These are phyloP conservation scores for Eutrigla gurnardus DNA, from an alignment of 2,797 vertebrate genomes.

Conservation along the genomic window DNA sequence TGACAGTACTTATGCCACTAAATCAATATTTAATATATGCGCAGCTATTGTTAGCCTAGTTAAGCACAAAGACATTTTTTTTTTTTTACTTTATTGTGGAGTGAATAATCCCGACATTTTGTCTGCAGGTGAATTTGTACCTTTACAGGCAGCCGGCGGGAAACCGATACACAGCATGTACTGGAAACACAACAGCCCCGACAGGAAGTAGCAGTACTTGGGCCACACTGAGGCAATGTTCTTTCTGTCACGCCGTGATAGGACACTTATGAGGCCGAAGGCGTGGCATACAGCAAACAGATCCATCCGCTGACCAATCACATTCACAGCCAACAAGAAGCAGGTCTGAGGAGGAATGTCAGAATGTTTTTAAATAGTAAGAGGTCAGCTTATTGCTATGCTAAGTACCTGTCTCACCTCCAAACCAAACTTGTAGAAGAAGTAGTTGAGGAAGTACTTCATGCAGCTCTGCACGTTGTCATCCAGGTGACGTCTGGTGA, in stretches of 20 bases:
- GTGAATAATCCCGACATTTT: neutral
- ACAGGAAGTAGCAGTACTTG: slow-evolving; percentile 94
- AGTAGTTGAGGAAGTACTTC: slow-evolving; percentile 96
- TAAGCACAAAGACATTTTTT: neutral
- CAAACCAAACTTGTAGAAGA: slow-evolving; percentile 97
- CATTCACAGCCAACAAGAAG: slow-evolving; percentile 93
- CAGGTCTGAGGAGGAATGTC: slow-evolving; percentile 84
- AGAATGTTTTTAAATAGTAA: neutral
- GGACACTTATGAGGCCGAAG: slow-evolving; percentile 88
- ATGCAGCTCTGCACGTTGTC: slow-evolving; percentile 89
- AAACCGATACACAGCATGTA: slow-evolving; percentile 94
- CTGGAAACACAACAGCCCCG: slow-evolving; percentile 91
- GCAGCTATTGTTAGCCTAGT: neutral
- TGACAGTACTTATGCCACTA: too few relatives aligned
- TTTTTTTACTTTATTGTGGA: too few relatives aligned
- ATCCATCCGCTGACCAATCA: slow-evolving; percentile 96
- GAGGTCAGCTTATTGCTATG: neutral
- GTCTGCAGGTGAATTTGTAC: slow-evolving; percentile 67
- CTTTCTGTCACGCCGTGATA: slow-evolving; percentile 91
- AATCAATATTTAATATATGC: too few relatives aligned
- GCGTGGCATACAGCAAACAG: slow-evolving; percentile 94
- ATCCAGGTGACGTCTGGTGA: slow-evolving; percentile 91
- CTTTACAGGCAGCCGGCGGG: slow-evolving; percentile 92
- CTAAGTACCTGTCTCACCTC: slow-evolving; percentile 81
- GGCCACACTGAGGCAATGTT: slow-evolving; percentile 91